Percentiles rank a stretch among this genome's conserved stretches.
Conservation (phyloP, 2,797 vertebrate species). For the Pangasius mekongensis region DNA sequence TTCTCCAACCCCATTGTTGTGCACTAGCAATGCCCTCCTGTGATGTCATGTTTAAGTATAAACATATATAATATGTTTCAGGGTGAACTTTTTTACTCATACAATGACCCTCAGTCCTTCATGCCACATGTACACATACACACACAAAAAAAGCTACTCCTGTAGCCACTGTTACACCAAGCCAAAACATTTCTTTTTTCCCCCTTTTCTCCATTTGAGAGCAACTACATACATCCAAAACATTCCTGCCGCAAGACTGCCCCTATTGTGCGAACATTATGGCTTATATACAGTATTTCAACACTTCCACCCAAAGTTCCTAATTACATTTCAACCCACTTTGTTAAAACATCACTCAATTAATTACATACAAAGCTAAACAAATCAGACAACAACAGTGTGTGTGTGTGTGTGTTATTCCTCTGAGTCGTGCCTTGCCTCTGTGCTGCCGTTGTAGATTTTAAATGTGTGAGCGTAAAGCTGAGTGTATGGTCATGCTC, state of each 20-base stretch:
- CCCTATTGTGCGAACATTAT: not conserved
- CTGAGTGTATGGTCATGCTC: conserved; percentile 27
- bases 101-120: not conserved
- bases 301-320: not conserved
- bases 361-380: not conserved
- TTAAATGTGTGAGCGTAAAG: conserved; percentile 28
- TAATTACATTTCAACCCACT: not conserved
- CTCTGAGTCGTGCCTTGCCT: not conserved
- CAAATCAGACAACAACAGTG: not conserved
- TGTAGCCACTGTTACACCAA: not conserved
- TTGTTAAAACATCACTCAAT: conserved; percentile 8
- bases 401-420: conserved; percentile 12
- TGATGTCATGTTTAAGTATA: not conserved
- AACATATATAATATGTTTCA: not conserved
- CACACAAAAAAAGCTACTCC: not conserved
- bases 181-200: not conserved
- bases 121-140: not conserved
- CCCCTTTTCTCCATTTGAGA: not conserved
- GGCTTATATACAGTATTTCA: not conserved
- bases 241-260: not conserved
- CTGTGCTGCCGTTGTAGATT: not conserved
- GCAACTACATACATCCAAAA: not conserved
- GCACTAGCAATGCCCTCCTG: not conserved
- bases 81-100: not conserved
- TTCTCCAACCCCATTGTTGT: not conserved